phyloP scores from a whole-genome alignment of 2,888 invertebrate species.

The Nemapogon koenigi region DNA sequence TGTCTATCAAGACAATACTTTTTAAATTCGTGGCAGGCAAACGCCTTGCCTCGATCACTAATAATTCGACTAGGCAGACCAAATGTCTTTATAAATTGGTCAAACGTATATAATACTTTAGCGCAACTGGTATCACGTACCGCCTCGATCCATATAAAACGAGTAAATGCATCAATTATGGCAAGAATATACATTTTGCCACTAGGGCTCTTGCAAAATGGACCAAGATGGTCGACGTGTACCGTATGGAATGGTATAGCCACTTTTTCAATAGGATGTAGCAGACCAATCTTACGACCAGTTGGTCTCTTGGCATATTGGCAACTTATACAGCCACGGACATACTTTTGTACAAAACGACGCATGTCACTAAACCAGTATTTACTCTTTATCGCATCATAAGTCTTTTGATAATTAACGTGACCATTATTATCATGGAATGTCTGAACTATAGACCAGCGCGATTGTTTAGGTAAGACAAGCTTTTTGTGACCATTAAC shows the following conservation, averaged over 20 bases:
- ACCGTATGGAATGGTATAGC: too few relatives aligned
- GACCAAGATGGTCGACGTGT: background rate
- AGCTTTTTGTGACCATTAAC: background rate
- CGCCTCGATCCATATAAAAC: conserved; percentile 5
- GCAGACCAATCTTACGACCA: background rate
- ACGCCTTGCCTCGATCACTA: conserved; percentile 9
- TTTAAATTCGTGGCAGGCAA: conserved; percentile 8
- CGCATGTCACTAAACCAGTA: conserved; percentile 1
- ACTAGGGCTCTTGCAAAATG: background rate
- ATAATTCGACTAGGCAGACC: conserved; percentile 9
- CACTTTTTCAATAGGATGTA: background rate
- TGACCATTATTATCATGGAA: conserved; percentile 3
- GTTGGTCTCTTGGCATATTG: background rate
- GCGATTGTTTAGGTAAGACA: background rate
- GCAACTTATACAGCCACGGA: background rate
- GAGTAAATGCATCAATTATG: conserved; percentile 1
- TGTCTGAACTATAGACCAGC: background rate
- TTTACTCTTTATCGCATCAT: background rate
- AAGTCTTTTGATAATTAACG: background rate
- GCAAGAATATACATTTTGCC: background rate
- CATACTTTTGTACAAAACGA: conserved; percentile 1
- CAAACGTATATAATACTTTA: background rate
- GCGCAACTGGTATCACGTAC: conserved; percentile 3
- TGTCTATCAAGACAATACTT: conserved; percentile 8
- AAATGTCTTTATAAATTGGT: conserved; percentile 7